Conservation (phyloP, 1,140 invertebrate genomes). For the Thaumatotibia leucotreta region DNA sequence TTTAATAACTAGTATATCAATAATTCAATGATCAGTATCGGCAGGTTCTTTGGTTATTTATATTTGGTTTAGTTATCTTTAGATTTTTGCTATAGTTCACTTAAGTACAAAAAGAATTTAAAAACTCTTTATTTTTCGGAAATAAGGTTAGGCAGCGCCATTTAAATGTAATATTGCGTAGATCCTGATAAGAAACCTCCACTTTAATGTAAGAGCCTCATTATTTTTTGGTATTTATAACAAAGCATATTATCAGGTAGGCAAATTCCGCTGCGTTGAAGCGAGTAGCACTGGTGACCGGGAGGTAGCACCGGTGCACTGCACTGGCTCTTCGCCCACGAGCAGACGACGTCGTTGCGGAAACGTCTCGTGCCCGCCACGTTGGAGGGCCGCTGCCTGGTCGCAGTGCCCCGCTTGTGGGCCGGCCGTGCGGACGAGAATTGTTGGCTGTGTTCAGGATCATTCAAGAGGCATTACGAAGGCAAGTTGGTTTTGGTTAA, state of each 20-base stretch:
- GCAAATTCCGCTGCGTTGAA: constrained; percentile 61
- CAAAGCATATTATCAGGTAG: constrained; percentile 42
- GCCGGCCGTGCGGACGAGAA: constrained; percentile 48
- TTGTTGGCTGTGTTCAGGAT: constrained; percentile 67
- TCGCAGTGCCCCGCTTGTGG: constrained; percentile 66
- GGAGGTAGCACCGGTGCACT: constrained; percentile 57
- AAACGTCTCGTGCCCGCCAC: constrained; percentile 52
- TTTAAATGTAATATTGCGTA: no score
- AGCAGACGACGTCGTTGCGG: constrained; percentile 48
- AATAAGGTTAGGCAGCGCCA: no score
- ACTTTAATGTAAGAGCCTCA: not conserved
- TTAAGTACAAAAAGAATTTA: no score
- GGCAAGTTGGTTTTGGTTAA: constrained; percentile 27
- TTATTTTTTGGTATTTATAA: not conserved
- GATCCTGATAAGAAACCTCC: no score
- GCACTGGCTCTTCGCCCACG: constrained; percentile 42
- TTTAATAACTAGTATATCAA: no score
- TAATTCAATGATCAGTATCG: no score
- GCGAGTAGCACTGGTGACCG: constrained; percentile 31
- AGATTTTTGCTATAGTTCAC: no score
- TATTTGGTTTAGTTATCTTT: no score
- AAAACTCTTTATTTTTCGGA: no score
- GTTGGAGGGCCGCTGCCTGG: constrained; percentile 66
- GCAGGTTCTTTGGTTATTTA: no score
- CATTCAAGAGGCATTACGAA: constrained; percentile 64